Evolutionary conservation across 1,140 invertebrate species (phyloP).

Genomic region (Diabrotica undecimpunctata): DNA sequence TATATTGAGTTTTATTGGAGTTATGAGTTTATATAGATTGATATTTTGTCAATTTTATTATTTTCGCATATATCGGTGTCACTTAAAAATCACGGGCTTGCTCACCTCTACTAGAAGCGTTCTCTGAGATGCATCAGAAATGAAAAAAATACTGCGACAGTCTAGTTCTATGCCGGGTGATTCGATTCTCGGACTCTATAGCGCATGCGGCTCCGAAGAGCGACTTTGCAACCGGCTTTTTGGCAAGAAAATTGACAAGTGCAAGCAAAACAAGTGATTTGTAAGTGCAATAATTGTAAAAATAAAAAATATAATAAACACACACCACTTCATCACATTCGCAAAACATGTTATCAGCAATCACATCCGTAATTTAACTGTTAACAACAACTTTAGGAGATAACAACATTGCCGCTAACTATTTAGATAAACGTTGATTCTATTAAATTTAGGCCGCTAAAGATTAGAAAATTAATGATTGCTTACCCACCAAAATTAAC

Average conservation of each 20-base stretch:
- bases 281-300: not conserved
- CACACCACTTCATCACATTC: not conserved
- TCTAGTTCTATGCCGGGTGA: not conserved
- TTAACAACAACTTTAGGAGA: not conserved
- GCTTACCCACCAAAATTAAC: slow-evolving; percentile 18
- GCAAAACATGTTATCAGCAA: no score
- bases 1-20: no score
- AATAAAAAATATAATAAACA: not conserved
- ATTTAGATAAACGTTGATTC: no score
- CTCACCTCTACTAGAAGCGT: not conserved
- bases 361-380: no score
- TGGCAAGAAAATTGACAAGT: slow-evolving; percentile 12
- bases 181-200: slow-evolving; percentile 16
- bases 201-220: slow-evolving; percentile 14
- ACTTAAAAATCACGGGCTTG: no score
- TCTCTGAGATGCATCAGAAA: not conserved
- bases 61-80: no score
- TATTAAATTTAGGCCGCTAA: no score
- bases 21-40: no score
- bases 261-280: not conserved
- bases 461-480: not conserved
- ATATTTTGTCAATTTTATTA: no score
- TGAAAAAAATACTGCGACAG: not conserved
- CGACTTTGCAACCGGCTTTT: slow-evolving; percentile 18
- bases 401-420: not conserved